Evolutionary conservation across 2,888 invertebrate species (phyloP).

Genomic region (Brenthis ino): DNA sequence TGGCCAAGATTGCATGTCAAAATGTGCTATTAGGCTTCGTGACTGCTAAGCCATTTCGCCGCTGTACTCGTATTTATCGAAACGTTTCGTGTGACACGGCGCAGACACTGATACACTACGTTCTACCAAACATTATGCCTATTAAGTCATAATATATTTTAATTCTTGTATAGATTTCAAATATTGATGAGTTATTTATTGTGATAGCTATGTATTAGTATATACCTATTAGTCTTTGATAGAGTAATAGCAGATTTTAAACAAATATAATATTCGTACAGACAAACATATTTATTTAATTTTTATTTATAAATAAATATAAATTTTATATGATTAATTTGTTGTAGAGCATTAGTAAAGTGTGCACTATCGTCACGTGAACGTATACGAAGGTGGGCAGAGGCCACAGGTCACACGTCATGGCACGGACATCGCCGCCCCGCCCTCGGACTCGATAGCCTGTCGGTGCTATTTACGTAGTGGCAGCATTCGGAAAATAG

Average conservation of each 20-base stretch:
- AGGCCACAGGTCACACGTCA: conserved; percentile 73
- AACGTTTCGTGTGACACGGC: conserved; percentile 73
- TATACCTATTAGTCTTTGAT: no score
- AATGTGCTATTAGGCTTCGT: conserved; percentile 65
- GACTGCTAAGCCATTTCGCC: conserved; percentile 69
- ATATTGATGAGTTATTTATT: no score
- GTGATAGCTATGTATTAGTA: no score
- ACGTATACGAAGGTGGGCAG: conserved; percentile 58
- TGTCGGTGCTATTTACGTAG: conserved; percentile 37
- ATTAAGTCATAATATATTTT: conserved; percentile 4
- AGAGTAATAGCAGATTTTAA: no score
- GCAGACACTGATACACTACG: conserved; percentile 46
- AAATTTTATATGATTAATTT: neutral
- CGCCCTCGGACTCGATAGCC: conserved; percentile 57
- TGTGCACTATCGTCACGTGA: conserved; percentile 43
- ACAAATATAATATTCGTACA: no score
- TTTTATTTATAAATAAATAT: neutral
- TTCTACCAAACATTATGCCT: conserved; percentile 44
- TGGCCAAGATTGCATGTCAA: conserved; percentile 58
- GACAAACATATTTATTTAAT: neutral
- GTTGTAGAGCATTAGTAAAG: conserved; percentile 2
- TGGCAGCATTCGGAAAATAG: conserved; percentile 29
- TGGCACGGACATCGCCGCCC: conserved; percentile 77
- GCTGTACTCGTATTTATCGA: conserved; percentile 59
- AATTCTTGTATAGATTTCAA: neutral